These are phyloP conservation scores for Catocala fraxini DNA, from an alignment of 2,888 invertebrate species.

Conservation along the genomic window DNA sequence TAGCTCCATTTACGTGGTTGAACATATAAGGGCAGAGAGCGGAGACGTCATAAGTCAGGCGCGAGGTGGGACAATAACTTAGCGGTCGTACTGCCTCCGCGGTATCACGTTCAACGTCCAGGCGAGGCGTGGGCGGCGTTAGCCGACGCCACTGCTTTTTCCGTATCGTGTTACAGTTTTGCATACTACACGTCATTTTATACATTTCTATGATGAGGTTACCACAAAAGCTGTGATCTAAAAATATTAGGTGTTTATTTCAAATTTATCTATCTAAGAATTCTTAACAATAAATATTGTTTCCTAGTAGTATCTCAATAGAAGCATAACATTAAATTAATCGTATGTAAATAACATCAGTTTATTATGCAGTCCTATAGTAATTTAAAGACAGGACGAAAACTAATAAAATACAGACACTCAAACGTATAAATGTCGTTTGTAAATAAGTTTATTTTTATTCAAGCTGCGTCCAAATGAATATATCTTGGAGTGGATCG, in stretches of 20 bases:
- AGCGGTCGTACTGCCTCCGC: slow-evolving; percentile 24
- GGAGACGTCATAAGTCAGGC: slow-evolving; percentile 48
- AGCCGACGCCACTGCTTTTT: slow-evolving; percentile 29
- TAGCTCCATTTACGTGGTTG: slow-evolving; percentile 34
- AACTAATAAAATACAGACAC: slow-evolving; percentile 23
- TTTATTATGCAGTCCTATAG: slow-evolving; percentile 17
- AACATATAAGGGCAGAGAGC: slow-evolving; percentile 57
- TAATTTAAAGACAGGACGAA: slow-evolving; percentile 21
- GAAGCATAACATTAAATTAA: slow-evolving; percentile 11
- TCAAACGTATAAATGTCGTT: slow-evolving; percentile 23
- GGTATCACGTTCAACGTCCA: slow-evolving; percentile 35
- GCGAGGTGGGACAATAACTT: slow-evolving; percentile 48
- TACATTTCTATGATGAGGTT: slow-evolving; percentile 2
- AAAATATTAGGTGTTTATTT: not conserved
- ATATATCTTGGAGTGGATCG: slow-evolving; percentile 36
- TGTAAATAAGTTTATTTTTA: slow-evolving; percentile 29
- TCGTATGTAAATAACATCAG: slow-evolving; percentile 16
- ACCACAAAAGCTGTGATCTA: not conserved
- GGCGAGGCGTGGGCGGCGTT: slow-evolving; percentile 46
- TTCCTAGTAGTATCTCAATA: slow-evolving; percentile 8
- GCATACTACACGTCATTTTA: slow-evolving; percentile 19
- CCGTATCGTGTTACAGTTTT: slow-evolving; percentile 42
- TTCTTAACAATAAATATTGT: slow-evolving; percentile 1
- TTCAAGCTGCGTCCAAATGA: slow-evolving; percentile 34
- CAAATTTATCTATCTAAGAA: not conserved